Base-by-base conservation (phyloP, 2,888 invertebrate genomes). In the Drosophila nigricruria region DNA sequence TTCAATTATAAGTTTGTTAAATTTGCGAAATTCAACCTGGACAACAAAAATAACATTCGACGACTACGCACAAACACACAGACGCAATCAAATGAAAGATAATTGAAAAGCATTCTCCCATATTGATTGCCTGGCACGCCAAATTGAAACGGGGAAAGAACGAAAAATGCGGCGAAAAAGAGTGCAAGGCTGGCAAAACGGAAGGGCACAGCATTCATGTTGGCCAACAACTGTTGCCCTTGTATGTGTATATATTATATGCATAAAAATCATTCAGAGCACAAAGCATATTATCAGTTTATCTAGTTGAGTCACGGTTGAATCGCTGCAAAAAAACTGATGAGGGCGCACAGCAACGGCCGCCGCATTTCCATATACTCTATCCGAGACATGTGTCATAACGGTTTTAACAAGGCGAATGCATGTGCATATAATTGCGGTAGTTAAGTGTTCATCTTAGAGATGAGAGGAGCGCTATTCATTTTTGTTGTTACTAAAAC, bases 281-380 rank as follows among this genome's bases (percentile, higher is more conserved):
- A 36, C 40, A 32, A 27, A 59, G 45, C 56, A 73, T 52, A 52
- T 63, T 47, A 77, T 77, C 70, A 57, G 43, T n/a, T 36, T 53
- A 77, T 77, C 75, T 77, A 40, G 63, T 76, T 76, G 77, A 79
- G 75, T 77, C 75, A 79, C 62, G 62, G 77, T 64, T 63, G 52
- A 53, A 42, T 45, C 36, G 60, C 12, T 53, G 40, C 57, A 59
- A 45, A 49, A 43, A 40, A 40, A 42, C 1, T 34, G 65, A 57
- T 73, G 69, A 63, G 61, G 69, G 69, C 61, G 42, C 32, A 20
- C 34, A 8, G 40, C 36, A 70, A 43, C 36, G 20, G 36, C 53
- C 38, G 25, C 5, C 36, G 30, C 12, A 20, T 20, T 12, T 12
- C 54, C n/a, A n/a, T 64, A 73, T 68, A 68, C 60, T 42, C 73